Evolutionary conservation across 1,140 invertebrate genomes (phyloP).

Genomic region (Lepidotrigona ventralis): DNA sequence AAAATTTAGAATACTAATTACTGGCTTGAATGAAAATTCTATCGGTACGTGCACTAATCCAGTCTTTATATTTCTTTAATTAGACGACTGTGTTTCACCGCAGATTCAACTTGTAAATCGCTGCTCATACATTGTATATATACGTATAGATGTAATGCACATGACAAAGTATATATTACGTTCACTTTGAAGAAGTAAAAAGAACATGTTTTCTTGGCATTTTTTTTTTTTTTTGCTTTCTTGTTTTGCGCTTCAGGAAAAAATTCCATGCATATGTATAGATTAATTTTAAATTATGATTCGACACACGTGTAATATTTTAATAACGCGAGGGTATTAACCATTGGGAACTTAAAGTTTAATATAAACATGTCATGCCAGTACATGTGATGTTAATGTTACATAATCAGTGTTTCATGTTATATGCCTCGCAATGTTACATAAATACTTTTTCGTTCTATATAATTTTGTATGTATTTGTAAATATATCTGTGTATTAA

Average conservation of each 20-base stretch:
- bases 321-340: background rate
- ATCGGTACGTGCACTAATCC: background rate
- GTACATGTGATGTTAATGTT: background rate
- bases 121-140: background rate
- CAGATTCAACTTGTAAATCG: slow-evolving; percentile 1
- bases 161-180: background rate
- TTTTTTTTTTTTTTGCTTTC: too few species aligned
- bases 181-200: background rate
- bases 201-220: background rate
- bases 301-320: background rate
- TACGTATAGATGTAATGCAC: background rate
- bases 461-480: too few species aligned
- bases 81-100: background rate
- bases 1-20: slow-evolving; percentile 34
- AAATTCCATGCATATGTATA: background rate
- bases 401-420: background rate
- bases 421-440: too few species aligned
- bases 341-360: background rate
- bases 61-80: slow-evolving; percentile 14
- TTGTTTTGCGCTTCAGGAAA: background rate
- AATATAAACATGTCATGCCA: background rate
- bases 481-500: too few species aligned
- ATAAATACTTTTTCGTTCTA: too few species aligned
- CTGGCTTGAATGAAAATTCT: slow-evolving; percentile 50
- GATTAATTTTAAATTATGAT: background rate